Base-by-base conservation (phyloP, 2,888 invertebrate genomes). In the Tetramorium bicarinatum region DNA sequence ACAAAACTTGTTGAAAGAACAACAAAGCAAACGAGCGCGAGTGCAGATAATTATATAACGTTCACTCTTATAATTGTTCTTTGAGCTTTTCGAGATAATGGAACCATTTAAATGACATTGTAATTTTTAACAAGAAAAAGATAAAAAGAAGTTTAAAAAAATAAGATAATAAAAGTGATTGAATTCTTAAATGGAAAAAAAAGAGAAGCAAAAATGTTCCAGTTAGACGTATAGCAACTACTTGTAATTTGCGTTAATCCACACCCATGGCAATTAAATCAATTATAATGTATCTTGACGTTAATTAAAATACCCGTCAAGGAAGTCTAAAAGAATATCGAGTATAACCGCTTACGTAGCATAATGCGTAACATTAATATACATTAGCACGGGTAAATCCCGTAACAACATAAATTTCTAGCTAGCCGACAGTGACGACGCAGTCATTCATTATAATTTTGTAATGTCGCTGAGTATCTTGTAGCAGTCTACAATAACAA, bases 371-470 rank as follows among this genome's bases (percentile, higher is more conserved):
- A 38, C 56, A 44, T 69, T 56, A 79, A 79, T 79, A 71, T 56
- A 69, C 34, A 71, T 79, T 56, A 56, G 54, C 6, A 15, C 11
- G 15, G n/a, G 41, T 44, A 13, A 79, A 56, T 47, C 18, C 41
- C 8, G 13, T 25, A 25, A 38, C 15, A 41, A 38, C 52, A 18
- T 72, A 72, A 38, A 69, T 80, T 72, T 56, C 69, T 44, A 34
- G 3, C 3, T 47, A 44, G 44, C 59, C 21, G 6, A 52, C 38
- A 67, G 11, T 44, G 66, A 54, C n/a, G 64, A 64, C 8, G 49
- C 13, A 41, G 77, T 56, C 34, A 13, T 80, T 72, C 47, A 59
- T 47, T 72, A 72, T 59, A 59, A 80, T 59, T 72, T 38, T n/a
- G 21, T 59, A 15, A 44, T 59, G 34, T 80, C 44, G 7, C 59